Evolutionary conservation across 1,140 invertebrate species (phyloP), one percentile per base, ranked within the genome.

Genomic region (Saccostrea cuccullata): DNA sequence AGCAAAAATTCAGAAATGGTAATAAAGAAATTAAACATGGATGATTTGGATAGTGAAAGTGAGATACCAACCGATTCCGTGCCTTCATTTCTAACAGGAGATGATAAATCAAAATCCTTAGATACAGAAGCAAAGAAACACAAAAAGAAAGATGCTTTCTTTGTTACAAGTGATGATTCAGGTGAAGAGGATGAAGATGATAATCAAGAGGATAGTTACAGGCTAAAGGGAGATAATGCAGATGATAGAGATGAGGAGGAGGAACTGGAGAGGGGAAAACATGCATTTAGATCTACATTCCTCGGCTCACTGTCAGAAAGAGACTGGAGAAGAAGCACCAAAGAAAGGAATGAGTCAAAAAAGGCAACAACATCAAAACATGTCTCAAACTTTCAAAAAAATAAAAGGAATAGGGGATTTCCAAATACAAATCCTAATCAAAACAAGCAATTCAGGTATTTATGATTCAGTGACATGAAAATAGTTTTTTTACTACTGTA

Each of bases 81-180:
- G 6, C 86, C 88, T 30, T 83, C 30, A 23, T 86, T 91, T 85
- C 40, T 89, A 17, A n/a, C 85, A 23, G 40, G 15, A 26, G 82
- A 84, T 17, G 6, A 26, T 84, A 36, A 85, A 60, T 56, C 55
- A 56, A 26, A 36, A 1, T 55, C 73, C 2, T 8, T 26, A 47
- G 58, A 55, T 17, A 77, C 36, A 5, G 86, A 70, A 56, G 47
- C 17, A 83, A 23, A 2, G 30, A 88, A 87, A 60, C 55, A 13
- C 15, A 87, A 86, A 87, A 86, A 88, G 60, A 90, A 91, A 87
- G 89, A 90, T 89, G 82, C 86, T 26, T 91, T 91, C 77, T 91
- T 91, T 87, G 88, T 82, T 9, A 82, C 20, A 23, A 88, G 85
- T 87, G 90, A 90, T 55, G 86, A 73, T 64, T 58, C 77, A 58